These are phyloP conservation scores for Leucophenga varia DNA, from an alignment of 1,140 invertebrate genomes.

Conservation along the genomic window DNA sequence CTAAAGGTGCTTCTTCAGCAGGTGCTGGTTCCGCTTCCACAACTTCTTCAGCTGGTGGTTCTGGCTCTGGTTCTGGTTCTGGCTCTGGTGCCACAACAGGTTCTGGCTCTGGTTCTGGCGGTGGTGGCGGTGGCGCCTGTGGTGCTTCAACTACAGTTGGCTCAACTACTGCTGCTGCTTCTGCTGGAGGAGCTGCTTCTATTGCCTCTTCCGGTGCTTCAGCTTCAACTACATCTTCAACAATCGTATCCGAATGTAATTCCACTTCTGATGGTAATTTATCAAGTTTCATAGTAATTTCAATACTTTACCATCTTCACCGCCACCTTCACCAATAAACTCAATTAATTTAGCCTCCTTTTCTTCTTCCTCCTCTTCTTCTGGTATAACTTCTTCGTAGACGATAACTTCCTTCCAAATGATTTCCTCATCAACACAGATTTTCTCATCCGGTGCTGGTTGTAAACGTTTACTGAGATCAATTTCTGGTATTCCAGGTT, in stretches of 20 bases:
- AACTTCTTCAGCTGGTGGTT: background rate
- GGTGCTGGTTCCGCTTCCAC: background rate
- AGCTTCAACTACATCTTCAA: conserved; percentile 20
- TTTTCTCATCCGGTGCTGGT: conserved; percentile 23
- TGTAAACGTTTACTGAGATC: conserved; percentile 33
- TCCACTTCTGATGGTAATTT: too few relatives aligned
- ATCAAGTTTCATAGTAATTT: too few relatives aligned
- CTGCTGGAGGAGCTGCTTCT: too few relatives aligned
- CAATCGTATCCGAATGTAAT: conserved; percentile 10
- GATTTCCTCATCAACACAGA: conserved; percentile 37
- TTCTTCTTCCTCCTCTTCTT: conserved; percentile 29
- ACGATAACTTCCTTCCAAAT: conserved; percentile 39
- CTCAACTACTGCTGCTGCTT: too few relatives aligned
- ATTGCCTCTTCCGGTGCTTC: conserved; percentile 25
- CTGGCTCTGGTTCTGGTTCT: conserved; percentile 1
- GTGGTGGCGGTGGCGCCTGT: too few relatives aligned
- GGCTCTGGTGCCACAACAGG: too few relatives aligned
- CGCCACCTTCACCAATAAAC: conserved; percentile 7
- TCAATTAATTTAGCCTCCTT: conserved; percentile 4
- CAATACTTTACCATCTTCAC: too few relatives aligned
- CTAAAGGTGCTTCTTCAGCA: too few relatives aligned
- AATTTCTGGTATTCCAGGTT: conserved; percentile 16
- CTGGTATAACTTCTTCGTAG: conserved; percentile 50
- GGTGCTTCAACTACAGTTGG: too few relatives aligned
- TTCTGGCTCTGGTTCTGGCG: too few relatives aligned